Conservation (phyloP, 2,888 invertebrate genomes). For the Fissipunctia ypsillon region DNA sequence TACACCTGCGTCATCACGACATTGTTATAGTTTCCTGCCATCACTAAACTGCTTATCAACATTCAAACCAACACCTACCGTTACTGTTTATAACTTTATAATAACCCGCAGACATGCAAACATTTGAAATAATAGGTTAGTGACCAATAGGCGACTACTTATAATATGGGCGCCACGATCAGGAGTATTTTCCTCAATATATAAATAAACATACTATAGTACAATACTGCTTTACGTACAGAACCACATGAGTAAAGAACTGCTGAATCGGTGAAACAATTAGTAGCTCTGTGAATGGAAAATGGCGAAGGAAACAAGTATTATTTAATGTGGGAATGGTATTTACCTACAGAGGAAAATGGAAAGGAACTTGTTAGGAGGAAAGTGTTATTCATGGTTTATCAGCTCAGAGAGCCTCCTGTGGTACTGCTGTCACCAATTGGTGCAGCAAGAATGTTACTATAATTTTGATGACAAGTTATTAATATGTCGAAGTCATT, state of each 20-base stretch:
- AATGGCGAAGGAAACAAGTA: no score
- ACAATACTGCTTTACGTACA: not conserved
- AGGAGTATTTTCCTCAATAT: not conserved
- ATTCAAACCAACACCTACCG: not conserved
- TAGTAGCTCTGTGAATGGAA: not conserved
- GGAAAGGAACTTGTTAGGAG: not conserved
- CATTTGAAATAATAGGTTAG: constrained; percentile 13
- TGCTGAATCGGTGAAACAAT: not conserved
- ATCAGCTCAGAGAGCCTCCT: no score
- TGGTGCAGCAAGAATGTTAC: not conserved
- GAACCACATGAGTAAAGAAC: no score
- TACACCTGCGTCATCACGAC: constrained; percentile 21
- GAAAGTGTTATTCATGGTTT: not conserved
- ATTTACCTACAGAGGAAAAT: no score
- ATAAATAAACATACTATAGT: not conserved
- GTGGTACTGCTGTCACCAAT: not conserved
- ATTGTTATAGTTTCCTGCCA: not conserved
- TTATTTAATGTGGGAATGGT: no score
- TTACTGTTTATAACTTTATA: constrained; percentile 21
- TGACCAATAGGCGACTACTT: not conserved
- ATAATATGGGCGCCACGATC: not conserved
- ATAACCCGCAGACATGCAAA: constrained; percentile 29
- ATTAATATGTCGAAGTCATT: not conserved
- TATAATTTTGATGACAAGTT: not conserved
- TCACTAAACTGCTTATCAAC: not conserved